phyloP scores from a whole-genome alignment of 2,797 vertebrate genomes.

The Astyanax mexicanus region DNA sequence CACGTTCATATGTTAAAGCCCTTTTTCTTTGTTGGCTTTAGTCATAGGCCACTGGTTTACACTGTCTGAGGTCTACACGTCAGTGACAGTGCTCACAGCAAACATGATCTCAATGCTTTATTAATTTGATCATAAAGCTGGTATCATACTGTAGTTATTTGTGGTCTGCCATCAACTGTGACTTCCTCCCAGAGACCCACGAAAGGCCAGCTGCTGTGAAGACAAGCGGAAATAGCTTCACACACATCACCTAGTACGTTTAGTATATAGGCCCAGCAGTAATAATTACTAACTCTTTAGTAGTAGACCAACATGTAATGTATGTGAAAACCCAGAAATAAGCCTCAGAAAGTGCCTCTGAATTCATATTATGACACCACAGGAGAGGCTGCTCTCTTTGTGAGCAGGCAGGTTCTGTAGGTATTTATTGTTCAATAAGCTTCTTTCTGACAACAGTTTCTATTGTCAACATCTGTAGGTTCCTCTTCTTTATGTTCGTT shows the following conservation, averaged over 20 bases:
- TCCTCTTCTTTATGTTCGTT: not conserved
- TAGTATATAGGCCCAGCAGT: too few relatives aligned
- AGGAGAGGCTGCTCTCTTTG: too few relatives aligned
- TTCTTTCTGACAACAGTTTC: not conserved
- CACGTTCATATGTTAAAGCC: too few relatives aligned
- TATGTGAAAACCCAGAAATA: too few relatives aligned
- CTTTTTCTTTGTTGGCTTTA: not conserved
- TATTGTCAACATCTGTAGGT: not conserved
- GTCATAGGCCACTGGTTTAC: not conserved
- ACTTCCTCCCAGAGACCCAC: not conserved
- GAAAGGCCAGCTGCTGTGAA: not conserved
- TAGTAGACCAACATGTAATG: too few relatives aligned
- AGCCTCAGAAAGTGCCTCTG: too few relatives aligned
- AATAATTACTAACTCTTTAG: too few relatives aligned
- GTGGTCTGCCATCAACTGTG: not conserved
- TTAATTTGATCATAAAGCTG: not conserved
- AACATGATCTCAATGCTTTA: not conserved
- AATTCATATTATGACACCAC: too few relatives aligned
- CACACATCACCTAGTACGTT: not conserved
- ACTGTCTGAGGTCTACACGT: too few relatives aligned
- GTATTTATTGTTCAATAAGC: too few relatives aligned
- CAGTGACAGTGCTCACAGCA: not conserved
- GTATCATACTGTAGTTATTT: not conserved
- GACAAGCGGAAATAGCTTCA: not conserved
- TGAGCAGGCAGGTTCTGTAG: not conserved